Conservation (phyloP, 2,113 vertebrate species). For the Ammodytes marinus region DNA sequence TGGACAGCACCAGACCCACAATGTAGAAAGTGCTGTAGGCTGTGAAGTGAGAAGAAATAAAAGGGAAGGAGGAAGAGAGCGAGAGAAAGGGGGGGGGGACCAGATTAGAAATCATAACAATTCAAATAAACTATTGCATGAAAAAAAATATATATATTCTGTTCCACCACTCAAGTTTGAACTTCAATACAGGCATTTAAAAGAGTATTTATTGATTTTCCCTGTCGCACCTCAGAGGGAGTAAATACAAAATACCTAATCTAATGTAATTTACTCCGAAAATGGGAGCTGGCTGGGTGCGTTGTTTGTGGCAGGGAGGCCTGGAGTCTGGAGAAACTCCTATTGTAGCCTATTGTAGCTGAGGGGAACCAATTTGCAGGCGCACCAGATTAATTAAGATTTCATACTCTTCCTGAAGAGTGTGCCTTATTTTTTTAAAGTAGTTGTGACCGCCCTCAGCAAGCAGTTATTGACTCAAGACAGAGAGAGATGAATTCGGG, state of each 20-base stretch:
- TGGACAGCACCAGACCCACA: constrained; percentile 95
- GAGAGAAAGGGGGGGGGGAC: not conserved
- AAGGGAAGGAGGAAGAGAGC: not conserved
- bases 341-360: constrained; percentile 41
- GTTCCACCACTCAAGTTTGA: not conserved
- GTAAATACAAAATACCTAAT: constrained; percentile 69
- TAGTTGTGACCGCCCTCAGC: constrained; percentile 61
- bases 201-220: constrained; percentile 62
- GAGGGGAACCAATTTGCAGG: constrained; percentile 51
- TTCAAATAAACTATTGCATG: constrained; percentile 6
- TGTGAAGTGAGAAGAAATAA: constrained; percentile 65
- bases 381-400: constrained; percentile 75
- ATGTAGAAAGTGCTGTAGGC: constrained; percentile 99
- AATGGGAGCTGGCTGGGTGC: constrained; percentile 50
- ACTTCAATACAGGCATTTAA: constrained; percentile 56
- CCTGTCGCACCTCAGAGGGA: constrained; percentile 53
- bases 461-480: constrained; percentile 72
- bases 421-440: constrained; percentile 61
- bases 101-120: constrained; percentile 14
- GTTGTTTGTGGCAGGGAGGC: constrained; percentile 30
- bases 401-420: constrained; percentile 76
- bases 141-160: not conserved
- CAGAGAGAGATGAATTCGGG: constrained; percentile 55
- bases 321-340: constrained; percentile 48
- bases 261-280: constrained; percentile 67